These are phyloP conservation scores for Pampus argenteus DNA, from an alignment of 2,797 vertebrate genomes.

Conservation along the genomic window DNA sequence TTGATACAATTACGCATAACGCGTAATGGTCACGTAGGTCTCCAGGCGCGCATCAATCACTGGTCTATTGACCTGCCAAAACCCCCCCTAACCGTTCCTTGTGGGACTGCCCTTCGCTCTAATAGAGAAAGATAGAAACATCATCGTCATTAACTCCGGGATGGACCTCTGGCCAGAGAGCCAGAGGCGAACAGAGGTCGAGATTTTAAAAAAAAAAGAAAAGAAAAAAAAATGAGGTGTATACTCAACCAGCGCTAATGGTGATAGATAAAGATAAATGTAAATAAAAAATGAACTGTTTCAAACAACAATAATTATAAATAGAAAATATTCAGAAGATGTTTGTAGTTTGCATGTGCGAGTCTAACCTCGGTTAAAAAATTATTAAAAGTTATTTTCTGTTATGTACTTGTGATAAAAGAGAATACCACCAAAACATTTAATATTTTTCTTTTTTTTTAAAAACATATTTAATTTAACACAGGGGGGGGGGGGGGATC, in stretches of 20 bases:
- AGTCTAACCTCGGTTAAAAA: neutral
- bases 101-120: slow-evolving; percentile 80
- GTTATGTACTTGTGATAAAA: slow-evolving; percentile 4
- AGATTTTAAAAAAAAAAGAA: slow-evolving; percentile 27
- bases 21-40: slow-evolving; percentile 88
- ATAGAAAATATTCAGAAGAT: neutral
- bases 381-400: slow-evolving; percentile 3
- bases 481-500: neutral
- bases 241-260: slow-evolving; percentile 36
- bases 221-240: slow-evolving; percentile 21
- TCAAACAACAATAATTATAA: neutral
- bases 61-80: slow-evolving; percentile 87
- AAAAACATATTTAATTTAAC: slow-evolving; percentile 37
- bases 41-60: slow-evolving; percentile 89
- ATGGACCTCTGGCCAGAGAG: slow-evolving; percentile 79
- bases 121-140: slow-evolving; percentile 83
- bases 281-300: slow-evolving; percentile 18
- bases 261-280: neutral
- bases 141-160: slow-evolving; percentile 80
- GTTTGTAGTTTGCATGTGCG: neutral
- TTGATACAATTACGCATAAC: slow-evolving; percentile 91
- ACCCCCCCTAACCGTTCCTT: slow-evolving; percentile 70
- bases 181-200: slow-evolving; percentile 66
- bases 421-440: slow-evolving; percentile 6
- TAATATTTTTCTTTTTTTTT: neutral